Base-by-base conservation (phyloP, 2,113 vertebrate genomes). In the Henicopernis longicauda region DNA sequence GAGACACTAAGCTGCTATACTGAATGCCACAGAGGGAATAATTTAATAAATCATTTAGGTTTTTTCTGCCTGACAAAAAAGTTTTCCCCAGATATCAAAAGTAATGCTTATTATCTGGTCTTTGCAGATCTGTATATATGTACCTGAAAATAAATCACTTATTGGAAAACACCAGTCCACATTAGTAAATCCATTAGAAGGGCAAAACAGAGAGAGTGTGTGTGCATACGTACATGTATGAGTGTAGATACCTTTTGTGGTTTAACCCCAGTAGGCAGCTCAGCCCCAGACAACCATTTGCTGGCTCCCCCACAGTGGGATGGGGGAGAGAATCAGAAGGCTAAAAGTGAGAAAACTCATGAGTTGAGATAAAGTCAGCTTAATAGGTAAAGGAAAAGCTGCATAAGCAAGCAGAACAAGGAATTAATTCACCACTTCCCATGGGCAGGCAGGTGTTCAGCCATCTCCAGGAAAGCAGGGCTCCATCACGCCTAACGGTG, bases 401-500 rank as follows among this genome's bases (percentile, higher is more conserved):
- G 11, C 2, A 1, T 12, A 63, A 49, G 4, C 20, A 71, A 77
- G 8, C 16, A 47, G 69, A 61, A 6, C 2, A 12, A 83, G 19
- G 29, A 47, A n/a, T 62, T 61, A 0, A 17, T 69, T 77, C 34
- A 25, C 29, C 23, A 3, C 47, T 90, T 47, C 23, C 23, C 29
- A 47, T n/a, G 0, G 0, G 4, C 22, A 38, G 23, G 31, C 29
- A n/a, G 16, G 13, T 57, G 16, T 65, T 81, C 59, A 70, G 19
- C 27, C 34, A n/a, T n/a, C 7, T 25, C 29, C 58, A 65, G 16
- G 57, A 80, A 29, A 49, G 10, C 49, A 55, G 18, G 10, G 19
- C 14, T 47, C 38, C 13, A 8, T 47, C 38, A 32, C 1, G 1
- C 0, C 0, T 13, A 71, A 84, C 0, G 1, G 34, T 45, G 16